phyloP scores from a whole-genome alignment of 2,888 invertebrate genomes.

The Lithophane semibrunnea region DNA sequence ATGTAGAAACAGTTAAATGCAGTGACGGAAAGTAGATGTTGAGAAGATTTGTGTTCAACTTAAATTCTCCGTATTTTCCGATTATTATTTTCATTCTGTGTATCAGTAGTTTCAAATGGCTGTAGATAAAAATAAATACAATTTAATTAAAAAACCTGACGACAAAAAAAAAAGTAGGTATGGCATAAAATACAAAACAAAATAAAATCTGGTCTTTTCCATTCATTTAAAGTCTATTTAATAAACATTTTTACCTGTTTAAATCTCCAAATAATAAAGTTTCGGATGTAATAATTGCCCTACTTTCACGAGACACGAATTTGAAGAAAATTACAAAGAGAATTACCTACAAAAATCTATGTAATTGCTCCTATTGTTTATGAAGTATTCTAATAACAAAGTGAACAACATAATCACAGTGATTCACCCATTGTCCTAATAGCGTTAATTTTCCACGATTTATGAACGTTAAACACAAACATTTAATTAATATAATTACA shows the following conservation, averaged over 20 bases:
- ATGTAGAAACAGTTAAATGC: too few species aligned
- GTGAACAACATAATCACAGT: slow-evolving; percentile 69
- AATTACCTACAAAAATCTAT: slow-evolving; percentile 57
- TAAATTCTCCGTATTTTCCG: not conserved
- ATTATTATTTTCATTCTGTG: not conserved
- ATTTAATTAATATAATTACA: slow-evolving; percentile 72
- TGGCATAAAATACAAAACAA: not conserved
- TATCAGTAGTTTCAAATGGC: not conserved
- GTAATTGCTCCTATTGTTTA: slow-evolving; percentile 70
- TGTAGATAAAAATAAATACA: not conserved
- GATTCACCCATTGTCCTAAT: slow-evolving; percentile 61
- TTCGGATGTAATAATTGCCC: slow-evolving; percentile 16
- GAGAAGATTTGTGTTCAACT: not conserved
- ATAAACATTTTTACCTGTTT: slow-evolving; percentile 18
- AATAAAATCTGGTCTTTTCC: not conserved
- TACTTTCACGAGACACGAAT: slow-evolving; percentile 24
- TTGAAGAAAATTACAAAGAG: slow-evolving; percentile 50
- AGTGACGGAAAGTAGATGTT: not conserved
- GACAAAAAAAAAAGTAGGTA: not conserved
- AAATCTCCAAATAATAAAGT: slow-evolving; percentile 23
- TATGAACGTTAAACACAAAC: slow-evolving; percentile 61
- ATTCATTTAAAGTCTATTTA: slow-evolving; percentile 29
- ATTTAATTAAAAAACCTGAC: not conserved
- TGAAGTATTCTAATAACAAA: slow-evolving; percentile 68
- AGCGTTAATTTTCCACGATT: slow-evolving; percentile 65